Conservation (phyloP, 2,888 invertebrate species). For the Archips crataeganus region DNA sequence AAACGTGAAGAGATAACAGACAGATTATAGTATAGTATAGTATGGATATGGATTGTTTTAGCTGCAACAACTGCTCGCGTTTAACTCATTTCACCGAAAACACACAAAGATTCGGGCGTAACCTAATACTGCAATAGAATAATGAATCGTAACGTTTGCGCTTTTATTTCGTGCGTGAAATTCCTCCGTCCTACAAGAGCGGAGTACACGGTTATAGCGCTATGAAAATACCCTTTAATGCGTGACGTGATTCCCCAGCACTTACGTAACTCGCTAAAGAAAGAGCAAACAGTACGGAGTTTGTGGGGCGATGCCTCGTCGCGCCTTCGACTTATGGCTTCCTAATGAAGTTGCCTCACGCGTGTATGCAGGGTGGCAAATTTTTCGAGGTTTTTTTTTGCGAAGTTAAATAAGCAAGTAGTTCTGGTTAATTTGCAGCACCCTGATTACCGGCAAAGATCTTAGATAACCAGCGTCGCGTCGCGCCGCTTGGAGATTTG, state of each 20-base stretch:
- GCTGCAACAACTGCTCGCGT: background rate
- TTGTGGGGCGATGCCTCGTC: slow-evolving; percentile 61
- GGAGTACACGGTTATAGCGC: slow-evolving; percentile 40
- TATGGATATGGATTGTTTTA: background rate
- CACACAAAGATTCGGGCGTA: background rate
- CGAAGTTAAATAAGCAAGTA: no score
- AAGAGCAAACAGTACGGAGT: slow-evolving; percentile 62
- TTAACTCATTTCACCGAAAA: background rate
- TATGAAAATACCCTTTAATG: slow-evolving; percentile 45
- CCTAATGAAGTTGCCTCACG: slow-evolving; percentile 76
- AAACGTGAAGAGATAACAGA: no score
- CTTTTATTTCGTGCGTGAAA: slow-evolving; percentile 6
- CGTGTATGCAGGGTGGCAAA: slow-evolving; percentile 23
- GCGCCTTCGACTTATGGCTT: slow-evolving; percentile 72
- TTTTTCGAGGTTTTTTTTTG: background rate
- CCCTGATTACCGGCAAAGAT: no score
- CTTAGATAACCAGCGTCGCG: no score
- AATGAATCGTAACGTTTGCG: slow-evolving; percentile 20
- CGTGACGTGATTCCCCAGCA: slow-evolving; percentile 49
- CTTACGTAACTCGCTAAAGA: slow-evolving; percentile 54
- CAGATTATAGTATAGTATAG: no score
- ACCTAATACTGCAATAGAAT: background rate
- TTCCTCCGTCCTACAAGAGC: slow-evolving; percentile 20
- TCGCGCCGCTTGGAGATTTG: no score
- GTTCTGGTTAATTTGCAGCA: no score